Base-by-base conservation (phyloP, 2,113 vertebrate species). In the Festucalex cinctus region DNA sequence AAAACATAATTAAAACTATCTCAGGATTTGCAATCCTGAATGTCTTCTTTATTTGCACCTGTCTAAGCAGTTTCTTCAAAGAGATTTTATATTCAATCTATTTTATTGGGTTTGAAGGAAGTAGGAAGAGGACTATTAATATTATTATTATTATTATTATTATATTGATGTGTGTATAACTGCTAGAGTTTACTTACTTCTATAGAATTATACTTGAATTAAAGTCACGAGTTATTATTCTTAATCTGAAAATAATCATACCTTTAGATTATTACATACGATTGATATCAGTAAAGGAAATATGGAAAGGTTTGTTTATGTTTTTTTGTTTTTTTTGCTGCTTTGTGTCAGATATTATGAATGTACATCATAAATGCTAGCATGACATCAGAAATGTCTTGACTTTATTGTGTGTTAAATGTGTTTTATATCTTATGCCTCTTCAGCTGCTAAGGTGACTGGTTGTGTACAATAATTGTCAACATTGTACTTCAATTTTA, bases 61-160 rank as follows among this genome's bases (percentile, higher is more conserved):
- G n/a, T n/a, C n/a, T n/a, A n/a, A 83, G 19, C 58, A 79, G 51
- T 76, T 63, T 85, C 81, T 82, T 86, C 81, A 76, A 6, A 49
- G 36, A 65, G 71, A 77, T 20, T 64, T 69, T 82, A 57, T 78
- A 69, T 72, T 69, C 77, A 68, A 69, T 61, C 57, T 70, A 60
- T 78, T 65, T 1, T 57, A 60, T 74, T 75, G 68, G 51, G 66
- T 0, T n/a, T 74, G 66, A 68, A 69, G 67, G 60, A 9, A 56
- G 70, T 72, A 49, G 63, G 5, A 28, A 57, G 54, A 14, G 16
- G 54, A 57, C 26, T 19, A 54, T 84, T 82, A 85, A 67, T 65
- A 66, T 80, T 20, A 66, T 68, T n/a, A n/a, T n/a, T n/a, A 63
- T 83, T 77, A 86, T 84, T 82, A 85, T 69, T 65, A 66, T 80